These are phyloP conservation scores for Onthophagus taurus DNA, from an alignment of 1,140 invertebrate species.

Conservation along the genomic window DNA sequence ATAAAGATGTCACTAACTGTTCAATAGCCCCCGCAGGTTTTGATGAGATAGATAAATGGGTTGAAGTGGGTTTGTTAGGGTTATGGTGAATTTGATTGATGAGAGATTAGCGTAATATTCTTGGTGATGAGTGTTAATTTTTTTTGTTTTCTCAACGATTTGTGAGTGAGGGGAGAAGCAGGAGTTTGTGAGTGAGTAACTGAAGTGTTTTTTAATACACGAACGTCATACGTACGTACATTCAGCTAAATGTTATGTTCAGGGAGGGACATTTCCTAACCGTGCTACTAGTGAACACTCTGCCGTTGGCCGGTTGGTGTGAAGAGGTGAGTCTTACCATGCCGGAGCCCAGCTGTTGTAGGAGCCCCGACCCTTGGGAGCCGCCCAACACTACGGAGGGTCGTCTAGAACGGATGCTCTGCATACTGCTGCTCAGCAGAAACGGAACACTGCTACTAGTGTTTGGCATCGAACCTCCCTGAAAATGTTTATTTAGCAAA, in stretches of 20 bases:
- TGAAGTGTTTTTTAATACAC: slow-evolving; percentile 15
- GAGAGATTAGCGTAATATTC: not conserved
- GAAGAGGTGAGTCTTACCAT: slow-evolving; percentile 74
- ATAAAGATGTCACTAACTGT: not conserved
- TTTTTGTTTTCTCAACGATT: not conserved
- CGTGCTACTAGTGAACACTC: slow-evolving; percentile 59
- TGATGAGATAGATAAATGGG: slow-evolving; percentile 24
- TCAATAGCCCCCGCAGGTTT: slow-evolving; percentile 31
- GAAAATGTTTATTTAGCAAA: too few species aligned
- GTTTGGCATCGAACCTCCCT: slow-evolving; percentile 80
- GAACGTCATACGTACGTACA: slow-evolving; percentile 35
- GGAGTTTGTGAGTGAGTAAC: slow-evolving; percentile 1
- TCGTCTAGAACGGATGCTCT: slow-evolving; percentile 69
- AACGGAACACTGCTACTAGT: slow-evolving; percentile 80
- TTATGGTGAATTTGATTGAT: not conserved
- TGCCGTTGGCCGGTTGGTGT: slow-evolving; percentile 50
- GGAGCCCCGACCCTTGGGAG: slow-evolving; percentile 61
- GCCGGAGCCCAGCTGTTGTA: slow-evolving; percentile 76
- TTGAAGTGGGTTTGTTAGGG: slow-evolving; percentile 24
- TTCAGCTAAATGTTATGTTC: slow-evolving; percentile 47
- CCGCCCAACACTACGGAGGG: slow-evolving; percentile 54
- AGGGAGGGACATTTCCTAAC: slow-evolving; percentile 69
- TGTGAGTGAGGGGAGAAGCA: slow-evolving; percentile 3
- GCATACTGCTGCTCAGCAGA: slow-evolving; percentile 71
- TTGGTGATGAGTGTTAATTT: not conserved